A percentile compares a stretch with the other conserved stretches of the same genome.
Conservation (phyloP, 2,888 invertebrate species). For the Hypomecis atomaria region DNA sequence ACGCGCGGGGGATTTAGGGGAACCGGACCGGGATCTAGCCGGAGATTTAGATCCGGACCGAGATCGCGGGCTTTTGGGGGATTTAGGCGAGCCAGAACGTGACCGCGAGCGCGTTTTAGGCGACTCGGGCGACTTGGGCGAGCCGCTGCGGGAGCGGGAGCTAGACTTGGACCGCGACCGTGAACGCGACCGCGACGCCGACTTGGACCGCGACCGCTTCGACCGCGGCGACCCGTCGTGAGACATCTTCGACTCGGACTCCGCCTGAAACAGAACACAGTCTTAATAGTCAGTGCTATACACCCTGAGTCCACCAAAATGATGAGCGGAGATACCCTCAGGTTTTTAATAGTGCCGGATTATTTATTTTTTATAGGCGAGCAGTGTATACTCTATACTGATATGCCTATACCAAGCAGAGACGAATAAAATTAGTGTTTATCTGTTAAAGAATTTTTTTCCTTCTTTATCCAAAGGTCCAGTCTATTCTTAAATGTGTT, state of each 20-base stretch:
- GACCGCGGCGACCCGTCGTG: conserved; percentile 63
- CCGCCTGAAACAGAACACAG: conserved; percentile 51
- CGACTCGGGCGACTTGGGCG: conserved; percentile 37
- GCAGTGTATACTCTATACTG: no score
- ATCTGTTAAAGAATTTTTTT: no score
- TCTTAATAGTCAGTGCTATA: background rate
- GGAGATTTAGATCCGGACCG: conserved; percentile 13
- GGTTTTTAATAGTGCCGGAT: no score
- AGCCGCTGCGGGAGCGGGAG: conserved; percentile 37
- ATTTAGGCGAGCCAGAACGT: conserved; percentile 46
- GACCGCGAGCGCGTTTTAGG: conserved; percentile 39
- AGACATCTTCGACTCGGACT: conserved; percentile 69
- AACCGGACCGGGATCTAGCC: conserved; percentile 40
- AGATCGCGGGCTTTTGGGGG: conserved; percentile 46
- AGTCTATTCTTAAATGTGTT: no score
- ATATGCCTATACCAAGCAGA: no score
- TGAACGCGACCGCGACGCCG: conserved; percentile 42
- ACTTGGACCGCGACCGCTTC: conserved; percentile 43
- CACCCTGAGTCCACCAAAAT: background rate
- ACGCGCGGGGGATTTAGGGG: conserved; percentile 43
- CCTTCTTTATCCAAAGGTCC: no score
- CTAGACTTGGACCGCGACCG: conserved; percentile 45
- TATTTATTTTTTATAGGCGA: no score
- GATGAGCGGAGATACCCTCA: no score
- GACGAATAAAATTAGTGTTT: no score